Base-by-base conservation (phyloP, 1,140 invertebrate genomes). In the Apis florea region DNA sequence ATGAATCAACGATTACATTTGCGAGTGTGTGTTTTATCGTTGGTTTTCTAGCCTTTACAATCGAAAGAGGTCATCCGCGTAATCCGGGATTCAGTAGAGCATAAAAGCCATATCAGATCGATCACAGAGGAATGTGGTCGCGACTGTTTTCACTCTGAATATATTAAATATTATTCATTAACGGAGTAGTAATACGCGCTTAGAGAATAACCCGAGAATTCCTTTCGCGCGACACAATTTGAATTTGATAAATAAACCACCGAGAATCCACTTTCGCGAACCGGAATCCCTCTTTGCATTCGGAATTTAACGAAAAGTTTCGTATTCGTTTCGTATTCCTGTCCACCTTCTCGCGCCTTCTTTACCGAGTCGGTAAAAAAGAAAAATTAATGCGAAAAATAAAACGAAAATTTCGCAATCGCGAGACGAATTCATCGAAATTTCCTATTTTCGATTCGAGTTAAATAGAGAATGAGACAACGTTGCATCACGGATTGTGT, bases 101-200 rank as follows among this genome's bases (percentile, higher is more conserved):
- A 75, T 75, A 75, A 75, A 75, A 59, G 59, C 40, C 59, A 26
- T 75, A 75, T 75, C 73, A 64, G n/a, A 75, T 63, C 58, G 73
- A 75, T 75, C 58, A 64, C 24, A 17, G 58, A 64, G 73, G 73
- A 75, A 75, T 75, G 73, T 75, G 59, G 73, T 75, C 73, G 47
- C 21, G 59, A 75, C 58, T 75, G 49, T 75, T 75, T 64, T 63
- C 73, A 40, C 24, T 59, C 49, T 61, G 59, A 64, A 61, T 75
- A 75, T 63, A 75, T 75, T 75, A 75, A 75, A 61, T 75, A 75
- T 61, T 75, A 64, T 75, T 75, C 73, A 75, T 75, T 75, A 75
- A 64, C 56, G 24, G 59, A 72, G 9, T 17, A 47, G 58, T 47
- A n/a, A 53, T 53, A 26, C 11, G 47, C n/a, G 24, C 24, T 58